phyloP scores from a whole-genome alignment of 2,888 invertebrate genomes.

The Cistogaster globosa region DNA sequence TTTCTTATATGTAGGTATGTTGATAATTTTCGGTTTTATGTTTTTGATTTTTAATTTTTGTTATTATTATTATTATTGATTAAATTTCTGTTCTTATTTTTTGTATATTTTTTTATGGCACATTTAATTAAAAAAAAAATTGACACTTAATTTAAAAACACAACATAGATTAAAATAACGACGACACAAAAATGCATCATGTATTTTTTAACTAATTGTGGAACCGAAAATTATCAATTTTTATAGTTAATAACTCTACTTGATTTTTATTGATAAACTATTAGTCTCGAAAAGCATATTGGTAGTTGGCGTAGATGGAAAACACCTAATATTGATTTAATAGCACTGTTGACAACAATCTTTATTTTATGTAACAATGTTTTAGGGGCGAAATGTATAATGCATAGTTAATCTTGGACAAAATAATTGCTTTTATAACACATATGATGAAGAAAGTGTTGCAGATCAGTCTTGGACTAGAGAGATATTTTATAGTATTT shows the following conservation, averaged over 20 bases:
- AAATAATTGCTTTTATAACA: not conserved
- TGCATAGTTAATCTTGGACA: too few species aligned
- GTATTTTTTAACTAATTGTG: constrained; percentile 3
- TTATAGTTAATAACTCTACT: constrained; percentile 19
- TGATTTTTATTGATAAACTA: constrained; percentile 22
- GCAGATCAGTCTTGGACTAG: constrained; percentile 9
- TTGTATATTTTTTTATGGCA: too few species aligned
- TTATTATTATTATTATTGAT: too few species aligned
- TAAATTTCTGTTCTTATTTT: too few species aligned
- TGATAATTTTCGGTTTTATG: too few species aligned
- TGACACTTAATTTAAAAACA: too few species aligned
- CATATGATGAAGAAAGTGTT: constrained; percentile 37
- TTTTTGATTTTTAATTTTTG: too few species aligned
- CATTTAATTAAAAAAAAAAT: too few species aligned
- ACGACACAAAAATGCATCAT: too few species aligned
- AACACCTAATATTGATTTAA: constrained; percentile 35
- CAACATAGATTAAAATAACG: too few species aligned
- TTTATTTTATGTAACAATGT: constrained; percentile 35
- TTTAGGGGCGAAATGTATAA: not conserved
- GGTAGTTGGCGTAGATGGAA: constrained; percentile 49
- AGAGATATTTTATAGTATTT: constrained; percentile 61
- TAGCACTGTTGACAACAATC: constrained; percentile 23
- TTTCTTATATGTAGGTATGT: too few species aligned
- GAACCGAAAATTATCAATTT: not conserved
- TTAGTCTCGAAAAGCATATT: constrained; percentile 49